Base-by-base conservation (phyloP, 2,888 invertebrate genomes). In the Latheticus oryzae region DNA sequence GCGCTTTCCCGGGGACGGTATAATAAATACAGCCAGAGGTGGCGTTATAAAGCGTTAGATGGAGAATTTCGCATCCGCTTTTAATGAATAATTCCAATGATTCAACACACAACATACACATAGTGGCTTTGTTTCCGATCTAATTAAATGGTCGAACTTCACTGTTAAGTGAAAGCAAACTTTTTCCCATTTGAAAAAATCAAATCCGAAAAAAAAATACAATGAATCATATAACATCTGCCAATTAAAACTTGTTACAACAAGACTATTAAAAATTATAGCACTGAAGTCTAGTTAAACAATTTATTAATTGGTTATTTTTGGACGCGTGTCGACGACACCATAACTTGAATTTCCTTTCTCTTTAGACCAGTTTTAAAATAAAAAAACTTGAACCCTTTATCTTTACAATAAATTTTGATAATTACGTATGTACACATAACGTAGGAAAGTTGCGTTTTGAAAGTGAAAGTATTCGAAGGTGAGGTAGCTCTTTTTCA, bases 1-100 rank as follows among this genome's bases (percentile, higher is more conserved):
- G 54, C 23, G 47, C 38, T 55, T 55, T 55, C 47, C 45, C 28
- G 47, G 47, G 38, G 38, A 37, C 47, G 38, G 43, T 42, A 8
- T 17, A 19, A 38, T 30, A 40, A 52, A 38, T 42, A 33, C 11
- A 32, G 15, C 28, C 23, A 12, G 37, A 40, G 13, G 38, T 38
- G 15, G 38, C 38, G 17, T 28, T 40, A 19, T 3, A 26, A 16
- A 33, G 16, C 37, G 33, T 33, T 38, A 35, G 48, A 48, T 45
- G 32, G n/a, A 26, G 28, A 33, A 48, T 35, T 33, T 17, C 16
- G 23, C 12, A 33, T 33, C 37, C 35, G 50, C 28, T 50, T 28
- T 48, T 48, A 17, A 8, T 24, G 19, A 28, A 33, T 24, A 23
- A 35, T 23, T 1, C n/a, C 12, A 11, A 24, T 16, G 26, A 37